Conservation (phyloP, 2,888 invertebrate genomes). For the Caradrina kadenii region DNA sequence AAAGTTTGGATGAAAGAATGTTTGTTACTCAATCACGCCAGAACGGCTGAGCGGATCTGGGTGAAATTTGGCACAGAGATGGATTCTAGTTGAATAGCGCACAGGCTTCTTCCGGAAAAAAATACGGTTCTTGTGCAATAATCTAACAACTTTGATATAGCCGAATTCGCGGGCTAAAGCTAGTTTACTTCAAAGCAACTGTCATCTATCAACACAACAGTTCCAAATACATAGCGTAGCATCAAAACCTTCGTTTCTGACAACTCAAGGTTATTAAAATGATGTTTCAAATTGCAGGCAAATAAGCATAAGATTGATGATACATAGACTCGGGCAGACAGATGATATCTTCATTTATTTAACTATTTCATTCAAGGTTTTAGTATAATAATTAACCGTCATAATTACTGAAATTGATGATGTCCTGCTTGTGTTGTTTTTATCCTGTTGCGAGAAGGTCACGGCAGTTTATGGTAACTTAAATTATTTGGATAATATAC, state of each 20-base stretch:
- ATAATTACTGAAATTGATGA: conserved; percentile 50
- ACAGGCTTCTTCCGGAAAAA: too few relatives aligned
- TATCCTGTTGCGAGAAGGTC: conserved; percentile 21
- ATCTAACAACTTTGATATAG: too few relatives aligned
- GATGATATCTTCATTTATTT: conserved; percentile 49
- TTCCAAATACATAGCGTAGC: background rate
- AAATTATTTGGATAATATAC: background rate
- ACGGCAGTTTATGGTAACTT: background rate
- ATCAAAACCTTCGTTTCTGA: conserved; percentile 18
- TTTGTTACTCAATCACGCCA: too few relatives aligned
- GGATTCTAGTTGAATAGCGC: too few relatives aligned
- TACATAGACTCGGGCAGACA: conserved; percentile 12
- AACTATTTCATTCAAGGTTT: conserved; percentile 51
- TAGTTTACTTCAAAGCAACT: background rate
- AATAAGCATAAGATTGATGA: conserved; percentile 53
- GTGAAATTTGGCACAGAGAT: too few relatives aligned
- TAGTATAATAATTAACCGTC: conserved; percentile 37
- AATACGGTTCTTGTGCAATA: too few relatives aligned
- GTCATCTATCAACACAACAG: background rate
- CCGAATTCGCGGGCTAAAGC: too few relatives aligned
- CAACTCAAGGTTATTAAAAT: conserved; percentile 24
- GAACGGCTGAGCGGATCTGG: too few relatives aligned
- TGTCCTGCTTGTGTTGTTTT: conserved; percentile 23
- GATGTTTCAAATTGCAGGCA: conserved; percentile 25
- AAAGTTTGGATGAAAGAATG: too few relatives aligned